A percentile compares a stretch with the other conserved stretches of the same genome.
Evolutionary conservation across 1,140 invertebrate species (phyloP).

Genomic region (Neodiprion lecontei): DNA sequence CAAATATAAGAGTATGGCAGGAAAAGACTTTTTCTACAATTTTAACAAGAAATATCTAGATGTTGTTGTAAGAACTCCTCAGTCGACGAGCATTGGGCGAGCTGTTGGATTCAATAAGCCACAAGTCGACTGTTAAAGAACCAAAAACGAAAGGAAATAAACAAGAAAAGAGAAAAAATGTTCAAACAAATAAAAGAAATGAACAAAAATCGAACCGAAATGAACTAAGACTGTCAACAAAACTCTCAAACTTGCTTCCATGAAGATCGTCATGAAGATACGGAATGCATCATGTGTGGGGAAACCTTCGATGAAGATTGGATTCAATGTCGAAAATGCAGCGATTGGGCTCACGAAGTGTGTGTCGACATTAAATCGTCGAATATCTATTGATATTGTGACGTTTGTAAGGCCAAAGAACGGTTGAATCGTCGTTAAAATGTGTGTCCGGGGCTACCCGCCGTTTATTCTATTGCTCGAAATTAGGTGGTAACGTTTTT

Average conservation of each 20-base stretch:
- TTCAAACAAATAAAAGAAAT: too few relatives aligned
- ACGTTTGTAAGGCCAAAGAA: slow-evolving; percentile 16
- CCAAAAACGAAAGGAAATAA: too few relatives aligned
- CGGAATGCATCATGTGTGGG: slow-evolving; percentile 17
- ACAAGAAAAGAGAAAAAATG: too few relatives aligned
- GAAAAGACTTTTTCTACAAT: slow-evolving; percentile 35
- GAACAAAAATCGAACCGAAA: neutral
- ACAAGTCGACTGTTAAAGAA: slow-evolving; percentile 8
- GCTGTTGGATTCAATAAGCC: slow-evolving; percentile 43
- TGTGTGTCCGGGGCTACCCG: neutral
- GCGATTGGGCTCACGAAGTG: slow-evolving; percentile 12
- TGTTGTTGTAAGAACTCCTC: slow-evolving; percentile 47
- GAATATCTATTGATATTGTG: slow-evolving; percentile 11
- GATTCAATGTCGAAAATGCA: slow-evolving; percentile 16
- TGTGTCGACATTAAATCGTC: slow-evolving; percentile 13
- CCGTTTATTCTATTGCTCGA: neutral
- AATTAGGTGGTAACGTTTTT: slow-evolving; percentile 8
- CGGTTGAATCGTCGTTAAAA: neutral
- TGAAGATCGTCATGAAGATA: neutral
- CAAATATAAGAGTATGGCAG: slow-evolving; percentile 35
- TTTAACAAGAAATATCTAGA: slow-evolving; percentile 54
- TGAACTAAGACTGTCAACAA: neutral
- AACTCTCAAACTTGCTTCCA: neutral
- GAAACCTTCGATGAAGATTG: slow-evolving; percentile 17
- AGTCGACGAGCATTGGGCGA: slow-evolving; percentile 51